Conservation (phyloP, 2,113 vertebrate species). For the Xiphorhynchus elegans region DNA sequence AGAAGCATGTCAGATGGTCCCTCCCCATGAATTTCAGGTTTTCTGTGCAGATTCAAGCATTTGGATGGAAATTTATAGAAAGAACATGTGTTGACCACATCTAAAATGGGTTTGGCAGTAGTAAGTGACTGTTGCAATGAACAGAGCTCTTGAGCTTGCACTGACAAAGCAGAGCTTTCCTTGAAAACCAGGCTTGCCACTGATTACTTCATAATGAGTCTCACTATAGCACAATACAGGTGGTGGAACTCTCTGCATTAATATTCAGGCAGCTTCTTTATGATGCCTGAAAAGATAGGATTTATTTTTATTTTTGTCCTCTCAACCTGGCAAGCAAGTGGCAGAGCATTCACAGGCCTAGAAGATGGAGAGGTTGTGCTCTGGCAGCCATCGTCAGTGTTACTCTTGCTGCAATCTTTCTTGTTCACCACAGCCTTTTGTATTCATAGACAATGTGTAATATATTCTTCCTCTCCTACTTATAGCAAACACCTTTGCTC, state of each 20-base stretch:
- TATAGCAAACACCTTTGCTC: background rate
- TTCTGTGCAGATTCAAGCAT: background rate
- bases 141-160: background rate
- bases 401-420: background rate
- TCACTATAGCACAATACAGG: background rate
- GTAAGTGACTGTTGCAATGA: background rate
- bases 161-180: background rate
- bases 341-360: background rate
- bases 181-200: background rate
- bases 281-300: background rate
- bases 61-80: background rate
- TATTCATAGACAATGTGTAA: background rate
- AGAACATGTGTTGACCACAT: background rate
- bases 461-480: background rate
- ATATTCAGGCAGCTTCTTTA: background rate
- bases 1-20: background rate
- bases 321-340: background rate
- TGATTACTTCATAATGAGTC: background rate
- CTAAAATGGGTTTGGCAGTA: background rate
- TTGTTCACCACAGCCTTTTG: background rate
- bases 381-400: background rate
- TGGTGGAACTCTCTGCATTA: background rate
- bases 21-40: background rate
- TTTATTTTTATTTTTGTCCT: background rate
- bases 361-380: background rate